A percentile compares a stretch with the other conserved stretches of the same genome.
phyloP scores from a whole-genome alignment of 2,888 invertebrate genomes.

The Candidula unifasciata region DNA sequence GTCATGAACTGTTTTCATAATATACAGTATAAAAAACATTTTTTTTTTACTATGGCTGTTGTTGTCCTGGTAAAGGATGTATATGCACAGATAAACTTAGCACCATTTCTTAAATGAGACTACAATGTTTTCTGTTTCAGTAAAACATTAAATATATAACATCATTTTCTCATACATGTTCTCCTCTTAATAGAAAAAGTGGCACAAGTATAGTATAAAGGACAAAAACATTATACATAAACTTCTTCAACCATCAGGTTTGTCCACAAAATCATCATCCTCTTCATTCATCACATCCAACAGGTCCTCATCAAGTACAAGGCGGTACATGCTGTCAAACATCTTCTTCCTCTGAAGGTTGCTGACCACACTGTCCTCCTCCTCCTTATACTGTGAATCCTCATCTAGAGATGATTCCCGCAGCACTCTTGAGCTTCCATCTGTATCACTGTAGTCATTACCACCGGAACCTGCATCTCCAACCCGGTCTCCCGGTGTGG shows the following conservation, averaged over 20 bases:
- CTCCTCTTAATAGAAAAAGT: too few relatives aligned
- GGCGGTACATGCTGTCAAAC: slow-evolving; percentile 52
- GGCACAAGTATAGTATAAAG: too few relatives aligned
- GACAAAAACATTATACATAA: not conserved
- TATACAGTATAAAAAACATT: too few relatives aligned
- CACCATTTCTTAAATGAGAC: too few relatives aligned
- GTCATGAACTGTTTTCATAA: too few relatives aligned
- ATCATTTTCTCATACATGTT: too few relatives aligned
- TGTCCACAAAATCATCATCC: slow-evolving; percentile 26
- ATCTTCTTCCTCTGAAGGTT: slow-evolving; percentile 45
- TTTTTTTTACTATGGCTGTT: too few relatives aligned
- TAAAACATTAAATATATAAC: too few relatives aligned
- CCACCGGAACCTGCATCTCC: slow-evolving; percentile 36
- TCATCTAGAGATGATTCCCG: not conserved
- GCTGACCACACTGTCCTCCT: slow-evolving; percentile 4
- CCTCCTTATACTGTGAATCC: not conserved
- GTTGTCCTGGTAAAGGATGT: too few relatives aligned
- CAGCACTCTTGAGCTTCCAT: not conserved
- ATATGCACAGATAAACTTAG: too few relatives aligned
- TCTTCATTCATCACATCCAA: slow-evolving; percentile 46
- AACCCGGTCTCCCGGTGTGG: slow-evolving; percentile 22
- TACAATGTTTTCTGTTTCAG: too few relatives aligned
- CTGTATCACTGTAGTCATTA: not conserved
- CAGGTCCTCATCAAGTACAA: slow-evolving; percentile 48
- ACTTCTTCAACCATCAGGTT: not conserved